These are phyloP conservation scores for Pogonomyrmex californicus DNA, from an alignment of 1,140 invertebrate species.

Conservation along the genomic window DNA sequence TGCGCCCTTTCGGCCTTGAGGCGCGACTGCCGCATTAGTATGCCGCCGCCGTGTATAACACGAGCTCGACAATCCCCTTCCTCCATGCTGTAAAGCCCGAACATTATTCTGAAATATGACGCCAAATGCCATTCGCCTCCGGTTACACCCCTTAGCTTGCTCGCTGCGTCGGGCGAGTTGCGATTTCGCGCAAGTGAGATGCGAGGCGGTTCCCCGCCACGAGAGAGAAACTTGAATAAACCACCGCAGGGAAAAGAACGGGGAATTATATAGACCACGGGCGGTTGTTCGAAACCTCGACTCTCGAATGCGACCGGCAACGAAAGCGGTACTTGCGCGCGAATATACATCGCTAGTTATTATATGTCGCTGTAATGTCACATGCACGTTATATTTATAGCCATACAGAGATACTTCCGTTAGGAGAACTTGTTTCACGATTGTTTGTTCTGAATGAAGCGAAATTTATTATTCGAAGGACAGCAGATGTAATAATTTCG, in stretches of 20 bases:
- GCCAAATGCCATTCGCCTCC: conserved; percentile 79
- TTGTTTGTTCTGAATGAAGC: neutral
- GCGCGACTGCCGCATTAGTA: conserved; percentile 68
- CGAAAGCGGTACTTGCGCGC: too few relatives aligned
- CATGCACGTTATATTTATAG: neutral
- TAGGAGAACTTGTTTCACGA: neutral
- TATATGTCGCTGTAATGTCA: too few relatives aligned
- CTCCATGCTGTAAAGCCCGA: conserved; percentile 69
- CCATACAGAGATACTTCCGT: neutral
- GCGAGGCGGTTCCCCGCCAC: neutral
- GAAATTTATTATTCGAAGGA: neutral
- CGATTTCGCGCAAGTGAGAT: conserved; percentile 67
- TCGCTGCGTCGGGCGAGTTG: conserved; percentile 69
- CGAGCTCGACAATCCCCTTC: conserved; percentile 52
- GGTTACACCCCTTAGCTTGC: conserved; percentile 72
- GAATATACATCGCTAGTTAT: neutral
- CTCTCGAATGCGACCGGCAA: neutral
- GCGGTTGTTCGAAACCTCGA: neutral
- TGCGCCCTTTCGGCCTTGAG: conserved; percentile 43
- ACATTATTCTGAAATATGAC: conserved; percentile 82
- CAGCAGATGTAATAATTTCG: neutral
- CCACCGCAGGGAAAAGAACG: neutral
- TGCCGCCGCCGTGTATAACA: conserved; percentile 67
- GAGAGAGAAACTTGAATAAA: conserved; percentile 47
- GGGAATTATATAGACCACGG: neutral